Conservation (phyloP, 2,113 vertebrate species). For the Heterocephalus glaber region DNA sequence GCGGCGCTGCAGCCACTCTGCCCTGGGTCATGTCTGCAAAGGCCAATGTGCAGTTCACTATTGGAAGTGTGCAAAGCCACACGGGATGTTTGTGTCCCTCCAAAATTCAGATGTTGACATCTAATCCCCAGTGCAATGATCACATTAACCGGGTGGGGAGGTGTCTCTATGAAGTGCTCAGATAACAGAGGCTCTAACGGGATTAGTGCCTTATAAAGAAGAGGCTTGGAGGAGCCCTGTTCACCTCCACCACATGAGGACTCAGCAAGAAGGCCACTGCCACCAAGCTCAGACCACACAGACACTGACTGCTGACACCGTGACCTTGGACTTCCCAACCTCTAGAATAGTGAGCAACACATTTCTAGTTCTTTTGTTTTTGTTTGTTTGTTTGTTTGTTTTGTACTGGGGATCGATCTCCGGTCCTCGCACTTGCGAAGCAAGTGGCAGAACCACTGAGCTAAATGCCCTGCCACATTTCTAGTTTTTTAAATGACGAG, state of each 20-base stretch:
- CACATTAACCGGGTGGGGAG: not conserved
- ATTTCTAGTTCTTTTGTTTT: not conserved
- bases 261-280: not conserved
- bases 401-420: too few relatives aligned
- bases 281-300: not conserved
- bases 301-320: not conserved
- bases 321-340: not conserved
- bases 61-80: not conserved
- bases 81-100: not conserved
- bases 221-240: not conserved
- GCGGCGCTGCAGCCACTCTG: fast-evolving
- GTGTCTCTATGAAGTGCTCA: not conserved
- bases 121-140: not conserved
- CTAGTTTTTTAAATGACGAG: not conserved
- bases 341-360: not conserved
- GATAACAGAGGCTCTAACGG: not conserved
- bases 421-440: too few relatives aligned
- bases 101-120: not conserved
- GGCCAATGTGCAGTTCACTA: not conserved
- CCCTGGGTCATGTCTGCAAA: not conserved
- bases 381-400: too few relatives aligned
- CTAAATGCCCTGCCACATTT: too few relatives aligned
- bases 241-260: not conserved
- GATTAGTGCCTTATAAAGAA: not conserved
- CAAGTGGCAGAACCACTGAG: too few relatives aligned